Evolutionary conservation across 2,797 vertebrate species (phyloP).

Genomic region (Rhinogobio ventralis): DNA sequence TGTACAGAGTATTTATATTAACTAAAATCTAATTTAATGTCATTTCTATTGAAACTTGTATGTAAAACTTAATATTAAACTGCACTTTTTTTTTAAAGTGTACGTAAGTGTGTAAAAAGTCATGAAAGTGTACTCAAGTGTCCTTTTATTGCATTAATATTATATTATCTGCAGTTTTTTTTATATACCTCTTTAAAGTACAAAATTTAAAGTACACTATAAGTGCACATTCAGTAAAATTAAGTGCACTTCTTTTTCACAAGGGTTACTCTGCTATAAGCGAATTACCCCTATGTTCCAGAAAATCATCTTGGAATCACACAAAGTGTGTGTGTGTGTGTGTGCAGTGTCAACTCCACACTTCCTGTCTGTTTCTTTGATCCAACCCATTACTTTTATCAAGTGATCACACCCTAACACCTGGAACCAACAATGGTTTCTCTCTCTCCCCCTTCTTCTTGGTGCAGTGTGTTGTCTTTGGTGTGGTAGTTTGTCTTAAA

Average conservation of each 20-base stretch:
- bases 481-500: conserved; percentile 48
- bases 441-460: conserved; percentile 3
- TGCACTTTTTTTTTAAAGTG: no score
- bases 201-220: no score
- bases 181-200: background rate
- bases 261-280: background rate
- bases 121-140: background rate
- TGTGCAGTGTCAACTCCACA: background rate
- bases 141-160: background rate
- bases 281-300: background rate
- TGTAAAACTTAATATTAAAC: no score
- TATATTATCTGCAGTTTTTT: background rate
- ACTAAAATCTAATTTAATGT: no score
- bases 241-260: background rate
- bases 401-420: conserved; percentile 43
- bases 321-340: background rate
- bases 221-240: background rate
- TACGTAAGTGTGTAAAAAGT: no score
- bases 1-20: background rate
- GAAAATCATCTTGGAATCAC: background rate
- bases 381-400: conserved; percentile 44
- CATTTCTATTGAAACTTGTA: no score
- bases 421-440: conserved; percentile 36
- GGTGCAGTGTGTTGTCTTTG: conserved; percentile 47
- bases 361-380: conserved; percentile 40